phyloP scores from a whole-genome alignment of 1,140 invertebrate genomes.

The Eueides isabella region DNA sequence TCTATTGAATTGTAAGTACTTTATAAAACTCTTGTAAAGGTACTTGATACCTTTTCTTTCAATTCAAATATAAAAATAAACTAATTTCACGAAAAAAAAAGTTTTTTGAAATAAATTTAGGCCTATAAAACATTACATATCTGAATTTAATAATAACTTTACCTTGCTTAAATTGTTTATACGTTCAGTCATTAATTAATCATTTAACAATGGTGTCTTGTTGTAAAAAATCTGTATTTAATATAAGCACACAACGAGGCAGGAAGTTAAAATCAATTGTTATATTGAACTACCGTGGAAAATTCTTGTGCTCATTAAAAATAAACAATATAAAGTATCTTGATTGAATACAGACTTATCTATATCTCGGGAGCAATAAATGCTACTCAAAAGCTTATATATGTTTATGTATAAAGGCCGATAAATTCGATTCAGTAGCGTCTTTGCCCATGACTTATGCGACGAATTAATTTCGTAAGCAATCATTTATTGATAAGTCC shows the following conservation, averaged over 20 bases:
- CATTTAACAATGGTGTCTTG: neutral
- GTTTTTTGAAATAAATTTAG: neutral
- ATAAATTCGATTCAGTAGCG: constrained; percentile 13
- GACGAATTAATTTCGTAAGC: constrained; percentile 30
- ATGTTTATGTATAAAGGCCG: neutral
- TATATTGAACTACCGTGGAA: neutral
- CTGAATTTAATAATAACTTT: neutral
- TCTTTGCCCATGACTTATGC: constrained; percentile 15
- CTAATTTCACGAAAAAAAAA: neutral
- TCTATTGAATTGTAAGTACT: constrained; percentile 31
- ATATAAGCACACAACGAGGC: neutral
- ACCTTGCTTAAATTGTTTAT: neutral
- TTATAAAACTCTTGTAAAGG: constrained; percentile 8
- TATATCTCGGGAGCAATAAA: neutral
- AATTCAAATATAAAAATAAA: neutral
- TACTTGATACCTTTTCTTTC: constrained; percentile 7
- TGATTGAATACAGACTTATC: constrained; percentile 13
- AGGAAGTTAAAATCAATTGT: constrained; percentile 10
- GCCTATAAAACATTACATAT: neutral
- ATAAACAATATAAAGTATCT: constrained; percentile 5
- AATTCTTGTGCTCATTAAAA: neutral
- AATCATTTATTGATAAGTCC: constrained; percentile 34
- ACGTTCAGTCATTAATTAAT: neutral
- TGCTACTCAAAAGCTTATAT: constrained; percentile 10
- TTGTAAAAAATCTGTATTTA: neutral